Evolutionary conservation across 2,113 vertebrate species (phyloP).

Genomic region (Serranochromis macrocephalus): DNA sequence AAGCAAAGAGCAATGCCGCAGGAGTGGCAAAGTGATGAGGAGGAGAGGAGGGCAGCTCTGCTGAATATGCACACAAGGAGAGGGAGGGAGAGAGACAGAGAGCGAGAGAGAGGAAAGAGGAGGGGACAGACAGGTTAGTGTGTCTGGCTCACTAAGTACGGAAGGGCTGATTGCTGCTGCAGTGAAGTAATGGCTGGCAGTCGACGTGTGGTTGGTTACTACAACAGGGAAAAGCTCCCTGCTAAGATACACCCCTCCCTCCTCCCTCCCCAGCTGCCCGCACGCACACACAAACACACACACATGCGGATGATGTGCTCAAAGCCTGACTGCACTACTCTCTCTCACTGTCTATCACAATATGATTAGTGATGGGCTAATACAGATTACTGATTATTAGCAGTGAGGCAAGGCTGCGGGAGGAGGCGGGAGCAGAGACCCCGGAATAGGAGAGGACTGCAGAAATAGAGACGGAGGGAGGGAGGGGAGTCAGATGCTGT

Average conservation of each 20-base stretch:
- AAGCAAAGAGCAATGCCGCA: conserved; percentile 56
- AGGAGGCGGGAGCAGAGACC: conserved; percentile 6
- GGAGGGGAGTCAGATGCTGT: conserved; percentile 20
- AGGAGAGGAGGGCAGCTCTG: conserved; percentile 54
- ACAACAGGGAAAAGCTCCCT: conserved; percentile 61
- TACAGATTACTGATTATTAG: conserved; percentile 59
- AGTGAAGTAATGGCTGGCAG: conserved; percentile 67
- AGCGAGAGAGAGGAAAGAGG: conserved; percentile 40
- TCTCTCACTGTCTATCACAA: conserved; percentile 5
- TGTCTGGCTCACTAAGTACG: conserved; percentile 51
- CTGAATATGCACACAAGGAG: conserved; percentile 36
- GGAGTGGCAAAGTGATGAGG: conserved; percentile 58
- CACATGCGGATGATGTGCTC: conserved; percentile 8
- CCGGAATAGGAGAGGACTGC: conserved; percentile 50
- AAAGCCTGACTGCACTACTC: conserved; percentile 1
- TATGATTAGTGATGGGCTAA: conserved; percentile 53
- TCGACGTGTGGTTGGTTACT: conserved; percentile 50
- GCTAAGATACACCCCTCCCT: conserved; percentile 56
- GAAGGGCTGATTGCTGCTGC: conserved; percentile 58
- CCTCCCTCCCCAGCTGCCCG: conserved; percentile 1
- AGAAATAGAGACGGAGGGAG: conserved; percentile 16
- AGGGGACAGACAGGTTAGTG: conserved; percentile 62
- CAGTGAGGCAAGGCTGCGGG: conserved; percentile 20
- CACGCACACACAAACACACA: conserved; percentile 1
- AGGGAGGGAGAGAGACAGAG: conserved; percentile 1